Evolutionary conservation across 2,113 vertebrate species (phyloP).

Genomic region (Grus americana): DNA sequence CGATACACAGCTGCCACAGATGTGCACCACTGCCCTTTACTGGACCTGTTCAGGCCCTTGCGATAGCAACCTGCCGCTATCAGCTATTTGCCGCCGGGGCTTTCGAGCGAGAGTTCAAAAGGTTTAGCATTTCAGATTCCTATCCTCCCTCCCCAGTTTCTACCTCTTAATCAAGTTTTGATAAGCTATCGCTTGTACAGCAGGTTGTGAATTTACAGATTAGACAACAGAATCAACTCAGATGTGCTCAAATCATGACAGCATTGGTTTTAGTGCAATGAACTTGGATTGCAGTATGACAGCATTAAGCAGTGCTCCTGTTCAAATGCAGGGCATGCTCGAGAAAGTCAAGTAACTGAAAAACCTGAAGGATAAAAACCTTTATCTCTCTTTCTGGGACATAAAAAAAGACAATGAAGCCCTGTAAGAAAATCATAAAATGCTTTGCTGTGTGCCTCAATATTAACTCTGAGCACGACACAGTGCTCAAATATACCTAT

Average conservation of each 20-base stretch:
- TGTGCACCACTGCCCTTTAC: neutral
- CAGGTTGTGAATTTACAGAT: constrained; percentile 2
- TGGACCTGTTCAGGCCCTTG: neutral
- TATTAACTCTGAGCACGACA: neutral
- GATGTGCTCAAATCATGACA: neutral
- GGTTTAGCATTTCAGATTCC: neutral
- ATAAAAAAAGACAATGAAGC: neutral
- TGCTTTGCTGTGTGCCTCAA: neutral
- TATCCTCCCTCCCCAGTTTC: neutral
- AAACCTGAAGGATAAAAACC: neutral
- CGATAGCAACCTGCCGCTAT: neutral
- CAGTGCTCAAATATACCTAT: neutral
- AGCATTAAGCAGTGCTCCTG: neutral
- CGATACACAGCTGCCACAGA: neutral
- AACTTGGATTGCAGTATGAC: neutral
- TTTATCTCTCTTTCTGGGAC: neutral
- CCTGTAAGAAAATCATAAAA: neutral
- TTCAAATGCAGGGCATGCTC: neutral
- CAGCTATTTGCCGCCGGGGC: neutral
- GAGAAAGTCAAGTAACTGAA: neutral
- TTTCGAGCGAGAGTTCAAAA: neutral
- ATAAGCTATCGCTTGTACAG: constrained; percentile 6
- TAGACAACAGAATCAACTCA: neutral
- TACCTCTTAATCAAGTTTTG: constrained; percentile 21
- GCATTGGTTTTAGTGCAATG: neutral